Percentiles rank a stretch among this genome's conserved stretches.
phyloP scores from a whole-genome alignment of 2,888 invertebrate species.

The Pheosia tremula region DNA sequence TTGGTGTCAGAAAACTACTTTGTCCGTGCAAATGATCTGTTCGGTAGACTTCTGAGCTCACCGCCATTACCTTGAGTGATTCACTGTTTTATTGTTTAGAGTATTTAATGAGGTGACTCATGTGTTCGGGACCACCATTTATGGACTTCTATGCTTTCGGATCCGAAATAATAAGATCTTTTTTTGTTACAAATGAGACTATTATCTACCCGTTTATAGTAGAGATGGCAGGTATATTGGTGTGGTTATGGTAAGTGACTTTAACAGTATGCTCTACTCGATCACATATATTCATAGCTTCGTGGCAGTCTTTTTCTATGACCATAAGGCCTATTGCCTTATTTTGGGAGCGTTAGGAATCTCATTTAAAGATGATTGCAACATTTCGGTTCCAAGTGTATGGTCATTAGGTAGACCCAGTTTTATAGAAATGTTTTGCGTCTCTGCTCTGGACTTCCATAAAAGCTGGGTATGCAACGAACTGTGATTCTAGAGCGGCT shows the following conservation, averaged over 20 bases:
- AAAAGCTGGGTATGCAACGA: constrained; percentile 1
- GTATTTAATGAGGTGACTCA: constrained; percentile 4
- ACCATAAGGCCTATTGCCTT: no score
- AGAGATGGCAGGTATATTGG: no score
- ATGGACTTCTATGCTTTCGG: neutral
- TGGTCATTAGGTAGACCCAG: neutral
- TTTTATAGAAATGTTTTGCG: neutral
- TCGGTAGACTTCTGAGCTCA: constrained; percentile 1
- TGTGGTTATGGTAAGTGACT: no score
- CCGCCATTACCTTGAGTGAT: constrained; percentile 3
- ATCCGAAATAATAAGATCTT: neutral
- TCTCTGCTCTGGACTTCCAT: neutral
- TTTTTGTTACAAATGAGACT: neutral
- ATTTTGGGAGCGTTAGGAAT: no score
- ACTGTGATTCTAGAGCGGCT: neutral
- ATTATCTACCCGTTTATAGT: neutral
- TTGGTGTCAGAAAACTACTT: constrained; percentile 2
- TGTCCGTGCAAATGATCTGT: neutral
- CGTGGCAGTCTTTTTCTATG: no score
- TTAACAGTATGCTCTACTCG: neutral
- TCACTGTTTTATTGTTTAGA: constrained; percentile 5
- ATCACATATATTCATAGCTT: neutral
- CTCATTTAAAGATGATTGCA: no score
- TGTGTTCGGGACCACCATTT: constrained; percentile 1
- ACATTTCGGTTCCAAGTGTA: no score